Conservation (phyloP, 2,113 vertebrate genomes). For the Plestiodon gilberti region DNA sequence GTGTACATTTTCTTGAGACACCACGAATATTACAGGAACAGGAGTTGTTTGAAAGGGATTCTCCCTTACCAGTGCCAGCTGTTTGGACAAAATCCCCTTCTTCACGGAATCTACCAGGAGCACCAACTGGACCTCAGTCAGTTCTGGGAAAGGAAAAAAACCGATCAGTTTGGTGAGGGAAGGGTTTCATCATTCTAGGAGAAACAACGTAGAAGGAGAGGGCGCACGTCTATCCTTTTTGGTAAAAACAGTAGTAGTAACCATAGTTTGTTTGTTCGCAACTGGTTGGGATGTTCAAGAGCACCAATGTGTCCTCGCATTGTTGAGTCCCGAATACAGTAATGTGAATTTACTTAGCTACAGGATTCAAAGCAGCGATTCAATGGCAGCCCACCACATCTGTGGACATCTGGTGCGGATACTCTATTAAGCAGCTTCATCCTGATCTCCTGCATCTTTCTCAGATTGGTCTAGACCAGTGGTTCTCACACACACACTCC, state of each 20-base stretch:
- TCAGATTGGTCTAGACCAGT: neutral
- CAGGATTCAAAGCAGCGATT: too few relatives aligned
- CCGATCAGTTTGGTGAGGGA: neutral
- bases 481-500: neutral
- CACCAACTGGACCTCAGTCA: constrained; percentile 67
- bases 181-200: neutral
- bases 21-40: too few relatives aligned
- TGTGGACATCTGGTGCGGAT: too few relatives aligned
- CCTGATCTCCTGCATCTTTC: too few relatives aligned
- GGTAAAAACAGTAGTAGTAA: neutral
- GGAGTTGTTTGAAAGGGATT: neutral
- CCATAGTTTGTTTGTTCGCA: neutral
- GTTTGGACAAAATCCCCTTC: constrained; percentile 54
- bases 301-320: too few relatives aligned
- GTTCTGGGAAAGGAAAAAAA: constrained; percentile 54
- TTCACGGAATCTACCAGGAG: constrained; percentile 68
- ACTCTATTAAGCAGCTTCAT: too few relatives aligned
- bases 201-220: neutral
- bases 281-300: too few relatives aligned
- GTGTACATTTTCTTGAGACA: too few relatives aligned
- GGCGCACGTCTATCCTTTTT: too few relatives aligned
- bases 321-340: too few relatives aligned
- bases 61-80: constrained; percentile 71
- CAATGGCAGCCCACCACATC: too few relatives aligned
- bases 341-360: too few relatives aligned